Percentiles rank a stretch among this genome's conserved stretches.
Evolutionary conservation across 2,888 invertebrate species (phyloP).

Genomic region (Chrysomela aeneicollis): DNA sequence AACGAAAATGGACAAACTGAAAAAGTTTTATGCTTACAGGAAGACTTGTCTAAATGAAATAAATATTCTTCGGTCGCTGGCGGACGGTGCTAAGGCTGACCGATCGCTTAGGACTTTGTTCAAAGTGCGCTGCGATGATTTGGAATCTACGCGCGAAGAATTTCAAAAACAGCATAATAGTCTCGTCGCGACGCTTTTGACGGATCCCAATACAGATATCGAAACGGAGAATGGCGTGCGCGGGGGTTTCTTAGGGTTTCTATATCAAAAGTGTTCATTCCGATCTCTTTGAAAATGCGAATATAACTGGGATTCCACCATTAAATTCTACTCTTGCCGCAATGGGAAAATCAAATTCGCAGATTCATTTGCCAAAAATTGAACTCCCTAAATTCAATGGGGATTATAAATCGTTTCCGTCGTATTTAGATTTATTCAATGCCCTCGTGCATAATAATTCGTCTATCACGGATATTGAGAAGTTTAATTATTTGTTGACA

Average conservation of each 20-base stretch:
- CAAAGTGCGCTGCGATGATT: not conserved
- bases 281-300: too few species aligned
- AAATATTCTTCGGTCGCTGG: not conserved
- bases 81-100: not conserved
- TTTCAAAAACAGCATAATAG: not conserved
- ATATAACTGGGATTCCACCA: too few species aligned
- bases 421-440: constrained; percentile 4
- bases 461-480: too few species aligned
- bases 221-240: too few species aligned
- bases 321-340: too few species aligned
- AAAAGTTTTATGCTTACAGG: too few species aligned
- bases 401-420: not conserved
- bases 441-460: not conserved
- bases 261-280: too few species aligned
- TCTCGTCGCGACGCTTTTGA: not conserved
- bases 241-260: too few species aligned
- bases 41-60: not conserved
- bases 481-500: not conserved
- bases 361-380: not conserved
- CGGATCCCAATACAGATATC: not conserved
- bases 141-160: not conserved
- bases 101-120: not conserved
- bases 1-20: too few species aligned
- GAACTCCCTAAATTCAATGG: not conserved
- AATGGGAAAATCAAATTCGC: too few species aligned